Conservation (phyloP, 2,888 invertebrate species). For the Euclidia mi region DNA sequence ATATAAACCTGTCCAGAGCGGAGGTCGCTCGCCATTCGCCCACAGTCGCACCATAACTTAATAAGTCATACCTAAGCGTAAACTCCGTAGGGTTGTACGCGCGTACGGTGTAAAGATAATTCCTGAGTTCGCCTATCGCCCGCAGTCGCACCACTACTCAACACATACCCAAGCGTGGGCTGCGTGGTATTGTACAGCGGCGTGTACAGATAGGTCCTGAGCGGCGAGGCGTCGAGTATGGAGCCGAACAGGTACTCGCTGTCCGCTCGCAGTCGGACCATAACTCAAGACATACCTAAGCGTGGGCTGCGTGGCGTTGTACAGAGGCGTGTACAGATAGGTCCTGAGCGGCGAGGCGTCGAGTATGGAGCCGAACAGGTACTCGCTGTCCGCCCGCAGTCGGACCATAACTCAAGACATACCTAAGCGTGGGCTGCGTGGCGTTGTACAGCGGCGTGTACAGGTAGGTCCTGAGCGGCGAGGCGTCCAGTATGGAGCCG, state of each 20-base stretch:
- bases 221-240: conserved; percentile 89
- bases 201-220: too few relatives aligned
- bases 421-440: conserved; percentile 79
- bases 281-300: conserved; percentile 61
- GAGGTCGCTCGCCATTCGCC: conserved; percentile 92
- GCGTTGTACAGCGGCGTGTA: conserved; percentile 85
- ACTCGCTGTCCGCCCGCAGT: conserved; percentile 91
- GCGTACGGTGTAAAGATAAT: too few relatives aligned
- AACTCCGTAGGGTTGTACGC: too few relatives aligned
- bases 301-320: conserved; percentile 81
- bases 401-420: conserved; percentile 1
- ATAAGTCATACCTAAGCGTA: too few relatives aligned
- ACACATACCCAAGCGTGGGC: too few relatives aligned
- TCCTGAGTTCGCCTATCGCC: too few relatives aligned
- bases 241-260: conserved; percentile 93
- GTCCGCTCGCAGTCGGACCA: too few relatives aligned
- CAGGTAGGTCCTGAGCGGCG: conserved; percentile 83
- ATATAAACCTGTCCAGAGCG: conserved; percentile 83
- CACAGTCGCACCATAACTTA: too few relatives aligned
- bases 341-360: conserved; percentile 87
- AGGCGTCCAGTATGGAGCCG: conserved; percentile 91
- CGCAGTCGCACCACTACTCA: too few relatives aligned
- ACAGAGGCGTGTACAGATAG: conserved; percentile 84
- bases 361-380: conserved; percentile 92
- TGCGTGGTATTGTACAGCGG: too few relatives aligned